Evolutionary conservation across 2,888 invertebrate genomes (phyloP).

Genomic region (Zaprionus lineosus): DNA sequence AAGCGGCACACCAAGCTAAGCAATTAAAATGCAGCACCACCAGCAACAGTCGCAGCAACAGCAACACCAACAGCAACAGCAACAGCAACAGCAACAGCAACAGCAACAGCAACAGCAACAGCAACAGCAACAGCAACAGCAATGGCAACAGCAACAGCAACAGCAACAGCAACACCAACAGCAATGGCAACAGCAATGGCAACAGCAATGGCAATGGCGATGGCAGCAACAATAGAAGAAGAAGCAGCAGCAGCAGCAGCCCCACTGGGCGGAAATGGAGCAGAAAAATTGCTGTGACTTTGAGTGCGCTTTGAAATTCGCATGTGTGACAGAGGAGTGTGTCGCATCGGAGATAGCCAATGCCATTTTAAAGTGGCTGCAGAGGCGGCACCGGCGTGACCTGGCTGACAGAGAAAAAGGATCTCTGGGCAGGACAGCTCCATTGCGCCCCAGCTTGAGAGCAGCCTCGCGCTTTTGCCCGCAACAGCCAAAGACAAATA

Average conservation of each 20-base stretch:
- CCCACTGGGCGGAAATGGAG: constrained; percentile 67
- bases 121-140: constrained; percentile 19
- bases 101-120: constrained; percentile 10
- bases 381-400: background rate
- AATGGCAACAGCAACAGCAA: constrained; percentile 41
- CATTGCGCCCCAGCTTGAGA: no score
- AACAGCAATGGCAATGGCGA: constrained; percentile 18
- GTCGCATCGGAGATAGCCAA: constrained; percentile 58
- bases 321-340: constrained; percentile 66
- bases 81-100: constrained; percentile 15
- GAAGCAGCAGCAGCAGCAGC: constrained; percentile 21
- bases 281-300: constrained; percentile 77
- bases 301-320: constrained; percentile 70
- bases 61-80: constrained; percentile 17
- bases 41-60: constrained; percentile 22
- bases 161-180: constrained; percentile 44
- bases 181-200: constrained; percentile 12
- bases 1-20: constrained; percentile 70
- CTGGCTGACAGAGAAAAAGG: background rate
- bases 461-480: constrained; percentile 51
- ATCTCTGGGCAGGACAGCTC: constrained; percentile 10
- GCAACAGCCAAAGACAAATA: constrained; percentile 74
- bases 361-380: constrained; percentile 55
- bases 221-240: no score
- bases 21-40: constrained; percentile 72